Evolutionary conservation across 2,888 invertebrate species (phyloP).

Genomic region (Choreutis nemorana): DNA sequence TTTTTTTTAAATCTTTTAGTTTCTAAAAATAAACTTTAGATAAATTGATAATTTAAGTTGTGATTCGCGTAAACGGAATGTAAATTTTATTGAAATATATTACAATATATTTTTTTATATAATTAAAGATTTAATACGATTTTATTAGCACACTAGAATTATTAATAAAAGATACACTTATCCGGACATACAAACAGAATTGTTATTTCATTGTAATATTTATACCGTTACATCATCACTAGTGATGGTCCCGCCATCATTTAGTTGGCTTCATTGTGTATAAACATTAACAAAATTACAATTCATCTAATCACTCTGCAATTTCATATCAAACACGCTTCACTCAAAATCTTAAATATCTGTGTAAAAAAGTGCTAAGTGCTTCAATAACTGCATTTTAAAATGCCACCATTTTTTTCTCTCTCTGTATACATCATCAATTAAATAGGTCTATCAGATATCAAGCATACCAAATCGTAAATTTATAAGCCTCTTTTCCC

Average conservation of each 20-base stretch:
- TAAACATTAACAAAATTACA: conserved; percentile 20
- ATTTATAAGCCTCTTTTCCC: too few species aligned
- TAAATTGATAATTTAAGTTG: too few species aligned
- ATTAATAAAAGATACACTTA: conserved; percentile 44
- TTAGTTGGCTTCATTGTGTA: conserved; percentile 8
- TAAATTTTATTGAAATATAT: conserved; percentile 53
- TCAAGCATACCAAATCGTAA: too few species aligned
- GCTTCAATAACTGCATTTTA: too few species aligned
- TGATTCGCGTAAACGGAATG: conserved; percentile 60
- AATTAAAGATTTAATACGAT: conserved; percentile 57
- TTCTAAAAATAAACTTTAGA: too few species aligned
- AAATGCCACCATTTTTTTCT: too few species aligned
- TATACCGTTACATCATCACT: too few species aligned
- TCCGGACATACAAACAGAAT: conserved; percentile 27
- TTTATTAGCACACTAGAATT: conserved; percentile 65
- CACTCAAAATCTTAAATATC: too few species aligned
- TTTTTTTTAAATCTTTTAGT: too few species aligned
- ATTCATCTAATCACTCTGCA: conserved; percentile 22
- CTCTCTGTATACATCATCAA: too few species aligned
- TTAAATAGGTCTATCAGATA: too few species aligned
- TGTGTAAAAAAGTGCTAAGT: too few species aligned
- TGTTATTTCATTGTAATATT: conserved; percentile 39
- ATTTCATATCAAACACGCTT: conserved; percentile 19
- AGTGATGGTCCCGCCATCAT: conserved; percentile 22
- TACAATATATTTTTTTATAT: conserved; percentile 52